Evolutionary conservation across 1,140 invertebrate species (phyloP), one percentile per base, ranked within the genome.

Genomic region (Macrotrachela quadricornifera): DNA sequence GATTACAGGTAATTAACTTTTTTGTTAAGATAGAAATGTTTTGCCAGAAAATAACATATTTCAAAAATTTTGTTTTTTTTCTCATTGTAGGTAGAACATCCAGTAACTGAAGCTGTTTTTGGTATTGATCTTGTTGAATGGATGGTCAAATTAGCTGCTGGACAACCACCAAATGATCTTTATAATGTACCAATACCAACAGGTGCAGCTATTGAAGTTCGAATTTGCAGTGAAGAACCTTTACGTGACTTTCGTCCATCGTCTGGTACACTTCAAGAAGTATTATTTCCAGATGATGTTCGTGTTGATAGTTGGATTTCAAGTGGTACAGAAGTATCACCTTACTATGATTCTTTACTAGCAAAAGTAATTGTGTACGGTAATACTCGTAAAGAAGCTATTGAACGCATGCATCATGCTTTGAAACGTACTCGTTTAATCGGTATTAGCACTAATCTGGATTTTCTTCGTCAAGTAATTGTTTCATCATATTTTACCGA

Each of bases 31-130:
- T n/a, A n/a, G n/a, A n/a, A n/a, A n/a, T n/a, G n/a, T n/a, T n/a
- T n/a, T n/a, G n/a, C n/a, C n/a, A n/a, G n/a, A n/a, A n/a, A n/a
- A n/a, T n/a, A n/a, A n/a, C n/a, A n/a, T n/a, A n/a, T n/a, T n/a
- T n/a, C n/a, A n/a, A n/a, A n/a, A n/a, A n/a, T n/a, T n/a, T n/a
- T n/a, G n/a, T n/a, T n/a, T n/a, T n/a, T n/a, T n/a, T n/a, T n/a
- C n/a, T n/a, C n/a, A n/a, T n/a, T n/a, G n/a, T n/a, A n/a, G n/a
- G 94, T 99, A 13, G 94, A 99, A 67, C 94, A 99, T 66, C 97
- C 94, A 0, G 86, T 99, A 1, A 96, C 91, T 11, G 94, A 99
- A 73, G 90, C 97, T 74, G 85, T 99, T 36, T 97, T 94, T 1
- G 91, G 92, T 79, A 81, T 70, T 69, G 94, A 99, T 74, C 72